Evolutionary conservation across 2,797 vertebrate species (phyloP).

Genomic region (Diplodus puntazzo): DNA sequence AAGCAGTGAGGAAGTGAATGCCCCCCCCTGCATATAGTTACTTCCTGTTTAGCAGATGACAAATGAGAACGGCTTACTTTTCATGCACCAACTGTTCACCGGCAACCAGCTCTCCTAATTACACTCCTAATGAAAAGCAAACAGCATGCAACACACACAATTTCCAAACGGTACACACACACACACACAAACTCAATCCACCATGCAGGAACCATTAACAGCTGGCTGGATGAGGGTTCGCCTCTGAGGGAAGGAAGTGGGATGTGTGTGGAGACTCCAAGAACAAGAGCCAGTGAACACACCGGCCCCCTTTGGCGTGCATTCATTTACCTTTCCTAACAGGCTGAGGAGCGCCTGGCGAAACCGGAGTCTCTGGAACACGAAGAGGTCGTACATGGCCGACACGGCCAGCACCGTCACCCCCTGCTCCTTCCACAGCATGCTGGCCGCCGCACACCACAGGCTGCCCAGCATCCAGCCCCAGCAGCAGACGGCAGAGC

Average conservation of each 20-base stretch:
- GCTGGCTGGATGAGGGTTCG: conserved; percentile 49
- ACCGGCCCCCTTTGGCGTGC: conserved; percentile 77
- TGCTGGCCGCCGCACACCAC: conserved; percentile 91
- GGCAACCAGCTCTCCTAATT: conserved; percentile 64
- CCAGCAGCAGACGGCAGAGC: conserved; percentile 78
- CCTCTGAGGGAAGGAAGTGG: conserved; percentile 61
- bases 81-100: conserved; percentile 32
- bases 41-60: conserved; percentile 62
- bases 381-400: conserved; percentile 92
- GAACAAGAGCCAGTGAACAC: conserved; percentile 7
- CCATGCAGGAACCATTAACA: conserved; percentile 60
- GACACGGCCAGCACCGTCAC: conserved; percentile 94
- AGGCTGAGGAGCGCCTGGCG: conserved; percentile 86
- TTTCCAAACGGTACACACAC: conserved; percentile 39
- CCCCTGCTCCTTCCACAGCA: conserved; percentile 99
- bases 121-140: conserved; percentile 69
- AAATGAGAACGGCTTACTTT: conserved; percentile 50
- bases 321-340: conserved; percentile 90
- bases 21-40: conserved; percentile 35
- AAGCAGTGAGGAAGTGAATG: conserved; percentile 50
- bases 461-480: conserved; percentile 92
- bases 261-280: conserved; percentile 35
- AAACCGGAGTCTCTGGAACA: conserved; percentile 92
- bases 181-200: conserved; percentile 30
- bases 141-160: conserved; percentile 33